phyloP scores from a whole-genome alignment of 1,140 invertebrate species.

The Bombus waltoni region DNA sequence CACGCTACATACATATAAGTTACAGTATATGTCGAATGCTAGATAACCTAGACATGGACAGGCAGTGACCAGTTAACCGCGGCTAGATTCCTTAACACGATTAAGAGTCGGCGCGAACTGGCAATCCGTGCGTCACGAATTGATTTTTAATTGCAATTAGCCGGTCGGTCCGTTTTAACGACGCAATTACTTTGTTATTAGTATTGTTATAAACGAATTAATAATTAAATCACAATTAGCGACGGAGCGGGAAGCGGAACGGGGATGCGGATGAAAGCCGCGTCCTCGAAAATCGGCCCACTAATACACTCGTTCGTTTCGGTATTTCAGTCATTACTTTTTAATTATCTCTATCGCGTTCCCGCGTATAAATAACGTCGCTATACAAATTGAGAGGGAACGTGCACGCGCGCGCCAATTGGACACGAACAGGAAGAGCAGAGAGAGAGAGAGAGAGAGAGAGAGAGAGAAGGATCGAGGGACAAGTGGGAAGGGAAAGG shows the following conservation, averaged over 20 bases:
- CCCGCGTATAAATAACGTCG: slow-evolving; percentile 40
- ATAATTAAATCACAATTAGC: slow-evolving; percentile 48
- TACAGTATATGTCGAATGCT: neutral
- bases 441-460: neutral
- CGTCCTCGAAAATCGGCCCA: slow-evolving; percentile 11
- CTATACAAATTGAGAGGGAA: slow-evolving; percentile 52
- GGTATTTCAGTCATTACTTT: slow-evolving; percentile 47
- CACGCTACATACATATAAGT: no score
- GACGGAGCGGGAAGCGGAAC: neutral
- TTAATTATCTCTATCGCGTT: slow-evolving; percentile 59
- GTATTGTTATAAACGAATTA: slow-evolving; percentile 45
- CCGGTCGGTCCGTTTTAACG: neutral
- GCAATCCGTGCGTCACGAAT: neutral
- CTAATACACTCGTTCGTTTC: slow-evolving; percentile 37
- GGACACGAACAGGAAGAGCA: neutral
- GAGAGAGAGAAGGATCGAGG: neutral
- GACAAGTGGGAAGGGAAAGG: neutral
- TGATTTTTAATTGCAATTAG: slow-evolving; percentile 41
- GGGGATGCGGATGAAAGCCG: neutral
- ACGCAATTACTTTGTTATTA: slow-evolving; percentile 37
- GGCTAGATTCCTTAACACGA: slow-evolving; percentile 2
- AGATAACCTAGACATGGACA: neutral
- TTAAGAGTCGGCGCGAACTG: neutral
- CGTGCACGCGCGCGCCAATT: neutral
- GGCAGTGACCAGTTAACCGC: neutral